phyloP scores from a whole-genome alignment of 1,140 invertebrate species.

The Liolophura sinensis region DNA sequence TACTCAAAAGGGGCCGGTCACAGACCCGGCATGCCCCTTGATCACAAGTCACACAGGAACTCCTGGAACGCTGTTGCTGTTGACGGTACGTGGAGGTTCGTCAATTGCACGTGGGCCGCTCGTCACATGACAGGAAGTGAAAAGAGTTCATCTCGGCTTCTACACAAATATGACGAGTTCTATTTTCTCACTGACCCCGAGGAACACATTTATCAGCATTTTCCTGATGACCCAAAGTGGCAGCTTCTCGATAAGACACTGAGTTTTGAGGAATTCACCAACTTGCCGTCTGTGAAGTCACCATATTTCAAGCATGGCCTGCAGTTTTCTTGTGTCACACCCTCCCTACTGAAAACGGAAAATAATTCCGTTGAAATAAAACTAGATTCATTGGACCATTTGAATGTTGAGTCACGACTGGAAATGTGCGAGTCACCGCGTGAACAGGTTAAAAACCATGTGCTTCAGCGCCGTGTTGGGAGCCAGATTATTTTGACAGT shows the following conservation, averaged over 20 bases:
- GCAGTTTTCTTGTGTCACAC: too few relatives aligned
- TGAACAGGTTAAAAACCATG: too few relatives aligned
- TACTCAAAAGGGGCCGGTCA: conserved; percentile 97
- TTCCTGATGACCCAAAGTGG: conserved; percentile 9
- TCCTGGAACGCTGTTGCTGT: conserved; percentile 18
- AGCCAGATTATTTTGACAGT: too few relatives aligned
- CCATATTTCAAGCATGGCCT: too few relatives aligned
- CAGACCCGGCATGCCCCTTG: conserved; percentile 90
- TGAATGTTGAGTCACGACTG: too few relatives aligned
- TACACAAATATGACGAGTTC: conserved; percentile 5
- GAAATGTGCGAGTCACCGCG: too few relatives aligned
- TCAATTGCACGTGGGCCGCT: conserved; percentile 54
- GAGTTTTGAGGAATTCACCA: conserved; percentile 57
- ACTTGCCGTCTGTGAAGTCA: not conserved
- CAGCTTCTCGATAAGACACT: conserved; percentile 38
- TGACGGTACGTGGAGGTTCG: conserved; percentile 13
- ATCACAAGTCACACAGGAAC: conserved; percentile 81
- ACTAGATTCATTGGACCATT: too few relatives aligned
- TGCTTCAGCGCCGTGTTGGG: too few relatives aligned
- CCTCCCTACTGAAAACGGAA: too few relatives aligned
- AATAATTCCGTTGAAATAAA: too few relatives aligned
- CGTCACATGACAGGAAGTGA: conserved; percentile 26
- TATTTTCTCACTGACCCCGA: conserved; percentile 15
- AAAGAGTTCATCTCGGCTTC: too few relatives aligned
- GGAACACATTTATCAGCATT: conserved; percentile 8